Percentiles rank a stretch among this genome's conserved stretches.
Evolutionary conservation across 2,797 vertebrate species (phyloP).

Genomic region (Erpetoichthys calabaricus): DNA sequence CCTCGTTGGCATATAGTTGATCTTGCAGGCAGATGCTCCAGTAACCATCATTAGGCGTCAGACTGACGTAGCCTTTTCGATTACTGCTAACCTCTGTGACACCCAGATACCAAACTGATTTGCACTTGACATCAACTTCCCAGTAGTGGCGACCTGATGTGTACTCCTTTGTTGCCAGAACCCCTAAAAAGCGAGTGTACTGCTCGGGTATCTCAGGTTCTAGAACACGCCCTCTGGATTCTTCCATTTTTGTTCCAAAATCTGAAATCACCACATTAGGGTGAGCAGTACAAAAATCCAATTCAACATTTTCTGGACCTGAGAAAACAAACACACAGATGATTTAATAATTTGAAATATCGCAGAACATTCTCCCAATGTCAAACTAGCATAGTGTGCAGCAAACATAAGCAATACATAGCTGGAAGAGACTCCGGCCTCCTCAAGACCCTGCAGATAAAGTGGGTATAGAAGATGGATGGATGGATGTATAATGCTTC

Average conservation of each 20-base stretch:
- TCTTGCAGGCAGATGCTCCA: constrained; percentile 64
- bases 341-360: background rate
- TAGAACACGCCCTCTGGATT: constrained; percentile 40
- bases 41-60: constrained; percentile 50
- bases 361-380: no score
- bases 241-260: constrained; percentile 60
- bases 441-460: no score
- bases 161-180: constrained; percentile 55
- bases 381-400: no score
- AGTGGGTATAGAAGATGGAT: no score
- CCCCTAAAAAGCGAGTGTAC: constrained; percentile 53
- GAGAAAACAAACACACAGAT: background rate
- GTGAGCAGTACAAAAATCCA: constrained; percentile 58
- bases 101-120: constrained; percentile 63
- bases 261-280: constrained; percentile 48
- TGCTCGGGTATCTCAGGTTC: constrained; percentile 49
- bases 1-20: constrained; percentile 55
- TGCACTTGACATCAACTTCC: constrained; percentile 63
- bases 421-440: no score
- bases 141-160: constrained; percentile 58
- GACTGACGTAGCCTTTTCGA: constrained; percentile 58
- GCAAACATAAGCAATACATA: no score
- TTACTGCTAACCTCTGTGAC: constrained; percentile 58
- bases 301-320: constrained; percentile 60
- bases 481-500: no score